Percentiles rank a stretch among this genome's conserved stretches.
phyloP scores from a whole-genome alignment of 1,140 invertebrate genomes.

The Ips nitidus region DNA sequence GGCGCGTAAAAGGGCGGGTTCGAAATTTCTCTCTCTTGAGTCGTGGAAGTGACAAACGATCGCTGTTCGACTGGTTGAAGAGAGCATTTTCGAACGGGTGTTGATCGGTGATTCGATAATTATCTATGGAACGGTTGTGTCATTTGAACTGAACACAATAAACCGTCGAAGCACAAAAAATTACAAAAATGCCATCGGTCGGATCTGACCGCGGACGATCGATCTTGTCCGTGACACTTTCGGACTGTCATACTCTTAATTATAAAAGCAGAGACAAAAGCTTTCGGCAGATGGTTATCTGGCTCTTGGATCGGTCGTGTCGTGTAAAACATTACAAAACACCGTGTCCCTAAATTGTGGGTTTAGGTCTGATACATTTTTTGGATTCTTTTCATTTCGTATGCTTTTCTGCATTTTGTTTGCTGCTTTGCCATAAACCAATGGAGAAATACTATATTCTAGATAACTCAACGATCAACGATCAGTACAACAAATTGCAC shows the following conservation, averaged over 20 bases:
- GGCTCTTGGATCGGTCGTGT: slow-evolving; percentile 8
- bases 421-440: no score
- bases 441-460: no score
- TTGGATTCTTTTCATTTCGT: slow-evolving; percentile 10
- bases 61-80: background rate
- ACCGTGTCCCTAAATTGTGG: slow-evolving; percentile 19
- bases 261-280: slow-evolving; percentile 31
- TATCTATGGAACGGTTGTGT: background rate
- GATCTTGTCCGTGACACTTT: slow-evolving; percentile 32
- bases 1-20: slow-evolving; percentile 6
- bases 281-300: slow-evolving; percentile 26
- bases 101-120: background rate
- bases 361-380: slow-evolving; percentile 14
- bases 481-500: no score
- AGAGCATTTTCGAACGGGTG: no score
- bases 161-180: slow-evolving; percentile 28
- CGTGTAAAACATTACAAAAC: slow-evolving; percentile 33
- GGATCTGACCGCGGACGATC: slow-evolving; percentile 24
- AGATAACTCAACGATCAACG: no score
- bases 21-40: background rate
- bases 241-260: slow-evolving; percentile 34
- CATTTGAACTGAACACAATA: background rate
- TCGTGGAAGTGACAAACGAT: slow-evolving; percentile 8
- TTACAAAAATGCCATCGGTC: slow-evolving; percentile 27
- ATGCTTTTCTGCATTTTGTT: background rate